These are phyloP conservation scores for Darevskia nairensis DNA, from an alignment of 2,797 vertebrate species.

Conservation along the genomic window DNA sequence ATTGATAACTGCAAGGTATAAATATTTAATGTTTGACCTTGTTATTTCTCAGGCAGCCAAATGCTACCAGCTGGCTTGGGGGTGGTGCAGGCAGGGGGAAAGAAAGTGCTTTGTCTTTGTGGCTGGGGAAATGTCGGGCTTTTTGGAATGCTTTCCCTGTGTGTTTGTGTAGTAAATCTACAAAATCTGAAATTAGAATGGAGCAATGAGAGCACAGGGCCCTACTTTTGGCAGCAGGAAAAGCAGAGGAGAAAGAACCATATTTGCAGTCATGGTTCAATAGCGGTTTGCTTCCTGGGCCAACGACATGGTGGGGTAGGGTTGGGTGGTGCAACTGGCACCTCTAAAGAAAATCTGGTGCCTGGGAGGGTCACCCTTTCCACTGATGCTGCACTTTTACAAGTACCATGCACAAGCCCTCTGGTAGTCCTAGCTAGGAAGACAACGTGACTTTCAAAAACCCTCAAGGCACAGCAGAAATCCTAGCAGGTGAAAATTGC, in stretches of 20 bases:
- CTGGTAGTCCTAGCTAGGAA: background rate
- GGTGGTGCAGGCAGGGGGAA: background rate
- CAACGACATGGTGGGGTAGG: constrained; percentile 10
- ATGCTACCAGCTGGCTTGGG: constrained; percentile 20
- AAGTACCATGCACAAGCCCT: background rate
- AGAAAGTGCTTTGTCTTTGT: constrained; percentile 36
- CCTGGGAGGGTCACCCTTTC: background rate
- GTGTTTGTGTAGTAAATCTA: constrained; percentile 24
- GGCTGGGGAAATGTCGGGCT: constrained; percentile 11
- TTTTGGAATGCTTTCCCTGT: constrained; percentile 30
- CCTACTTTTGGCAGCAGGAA: background rate
- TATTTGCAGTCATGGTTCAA: accelerated
- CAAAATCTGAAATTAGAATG: background rate
- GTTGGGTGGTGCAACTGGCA: background rate
- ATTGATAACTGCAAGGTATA: constrained; percentile 59
- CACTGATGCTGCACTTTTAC: background rate
- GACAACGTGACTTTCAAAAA: constrained; percentile 3
- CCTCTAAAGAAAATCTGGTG: background rate
- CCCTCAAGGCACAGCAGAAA: background rate
- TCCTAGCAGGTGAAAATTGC: background rate
- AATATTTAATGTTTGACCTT: constrained; percentile 68
- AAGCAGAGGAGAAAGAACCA: background rate
- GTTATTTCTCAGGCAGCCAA: constrained; percentile 60
- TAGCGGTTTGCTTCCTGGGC: background rate
- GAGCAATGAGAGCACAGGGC: background rate